Base-by-base conservation (phyloP, 2,888 invertebrate genomes). In the Heliconius ethilla region DNA sequence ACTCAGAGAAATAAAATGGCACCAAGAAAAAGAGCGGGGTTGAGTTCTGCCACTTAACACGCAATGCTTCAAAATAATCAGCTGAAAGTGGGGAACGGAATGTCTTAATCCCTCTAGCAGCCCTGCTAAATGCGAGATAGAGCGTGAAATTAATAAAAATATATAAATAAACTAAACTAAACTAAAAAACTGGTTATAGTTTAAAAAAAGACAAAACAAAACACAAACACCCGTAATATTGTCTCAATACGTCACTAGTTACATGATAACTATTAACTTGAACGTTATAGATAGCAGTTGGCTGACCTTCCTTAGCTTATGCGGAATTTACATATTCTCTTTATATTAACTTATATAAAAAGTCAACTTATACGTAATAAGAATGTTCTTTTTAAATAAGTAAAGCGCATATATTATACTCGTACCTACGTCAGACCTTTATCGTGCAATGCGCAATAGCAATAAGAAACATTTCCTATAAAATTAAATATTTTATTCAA, bases 391-490 rank as follows among this genome's bases (percentile, higher is more conserved):
- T 76, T 78, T 77, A 75, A 74, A 75, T 75, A 65, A 72, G 40
- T 75, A 59, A 65, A 75, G 70, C 75, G 75, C 67, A 27, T 27
- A 27, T 27, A 63, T 25, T 22, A 59, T 22, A 22, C 51, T 18
- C 11, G 70, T 77, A 33, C 33, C 33, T 33, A 79, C 81, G 83
- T 82, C 82, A 80, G 45, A 37, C 62, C 76, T 74, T 82, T 87
- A 87, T 88, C 86, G 88, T 79, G 83, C 83, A 84, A 80, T 81
- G 81, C 82, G 86, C 87, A 87, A 89, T 86, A 88, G 89, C 89
- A 90, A 87, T 90, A 91, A 89, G 88, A 89, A 91, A 83, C 76
- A 78, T 83, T 85, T 84, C 82, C 83, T 81, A 79, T 67, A 22
- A 45, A 65, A 63, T 62, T 25, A 7, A 22, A 70, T 59, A 37